These are phyloP conservation scores for Bilobella aurantiaca DNA, from an alignment of 1,140 invertebrate genomes.

Conservation along the genomic window DNA sequence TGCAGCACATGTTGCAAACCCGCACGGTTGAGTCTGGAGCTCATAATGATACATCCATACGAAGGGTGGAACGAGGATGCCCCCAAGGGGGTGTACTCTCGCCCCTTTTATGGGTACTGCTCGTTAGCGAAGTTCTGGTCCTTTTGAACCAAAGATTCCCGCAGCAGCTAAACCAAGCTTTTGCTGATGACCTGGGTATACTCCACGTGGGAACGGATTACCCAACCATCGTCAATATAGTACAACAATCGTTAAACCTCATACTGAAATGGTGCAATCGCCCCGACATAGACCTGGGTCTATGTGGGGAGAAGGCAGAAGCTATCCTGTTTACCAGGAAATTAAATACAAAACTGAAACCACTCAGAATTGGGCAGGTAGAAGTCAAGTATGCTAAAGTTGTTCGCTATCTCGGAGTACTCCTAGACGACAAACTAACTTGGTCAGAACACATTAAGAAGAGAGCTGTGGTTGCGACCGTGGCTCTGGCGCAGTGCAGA, in stretches of 20 bases:
- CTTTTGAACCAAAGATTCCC: background rate
- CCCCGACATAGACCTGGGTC: background rate
- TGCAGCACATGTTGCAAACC: slow-evolving; percentile 4
- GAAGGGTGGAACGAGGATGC: background rate
- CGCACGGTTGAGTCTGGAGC: background rate
- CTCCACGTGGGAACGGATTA: slow-evolving; percentile 7
- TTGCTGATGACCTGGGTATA: slow-evolving; percentile 7
- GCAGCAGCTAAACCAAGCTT: background rate
- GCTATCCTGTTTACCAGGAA: slow-evolving; percentile 3
- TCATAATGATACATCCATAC: background rate
- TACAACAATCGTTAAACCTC: slow-evolving; percentile 5
- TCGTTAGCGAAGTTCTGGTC: slow-evolving; percentile 6
- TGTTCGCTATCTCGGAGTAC: slow-evolving; percentile 22
- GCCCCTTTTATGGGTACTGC: slow-evolving; percentile 14
- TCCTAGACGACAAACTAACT: slow-evolving; percentile 13
- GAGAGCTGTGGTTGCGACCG: background rate
- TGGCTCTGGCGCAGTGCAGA: slow-evolving; percentile 5
- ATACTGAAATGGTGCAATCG: slow-evolving; percentile 12
- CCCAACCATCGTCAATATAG: background rate
- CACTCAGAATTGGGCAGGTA: background rate
- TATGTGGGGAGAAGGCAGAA: slow-evolving; percentile 11
- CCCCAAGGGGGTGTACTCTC: slow-evolving; percentile 22
- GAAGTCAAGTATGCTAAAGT: background rate
- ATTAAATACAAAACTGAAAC: background rate
- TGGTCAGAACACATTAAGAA: slow-evolving; percentile 1